Evolutionary conservation across 2,113 vertebrate genomes (phyloP).

Genomic region (Ammodytes marinus): DNA sequence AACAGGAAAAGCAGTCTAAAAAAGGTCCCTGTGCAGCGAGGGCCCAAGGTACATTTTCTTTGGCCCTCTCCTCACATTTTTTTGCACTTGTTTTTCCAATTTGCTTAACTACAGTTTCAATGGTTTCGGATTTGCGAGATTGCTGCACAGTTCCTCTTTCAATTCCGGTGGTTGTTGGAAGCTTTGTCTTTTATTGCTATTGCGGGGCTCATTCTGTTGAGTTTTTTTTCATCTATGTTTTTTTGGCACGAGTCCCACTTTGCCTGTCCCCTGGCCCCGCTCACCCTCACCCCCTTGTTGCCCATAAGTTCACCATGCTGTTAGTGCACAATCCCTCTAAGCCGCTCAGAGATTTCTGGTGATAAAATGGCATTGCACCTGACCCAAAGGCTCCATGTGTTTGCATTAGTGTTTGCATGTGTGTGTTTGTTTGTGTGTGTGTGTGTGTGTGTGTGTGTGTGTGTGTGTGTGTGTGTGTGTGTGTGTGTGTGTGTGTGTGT

Average conservation of each 20-base stretch:
- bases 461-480: constrained; percentile 23
- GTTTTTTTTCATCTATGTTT: constrained; percentile 26
- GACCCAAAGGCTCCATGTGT: constrained; percentile 59
- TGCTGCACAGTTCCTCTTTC: constrained; percentile 73
- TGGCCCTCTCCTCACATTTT: constrained; percentile 82
- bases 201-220: constrained; percentile 54
- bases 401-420: constrained; percentile 33
- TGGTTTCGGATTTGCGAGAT: constrained; percentile 81
- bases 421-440: constrained; percentile 23
- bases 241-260: constrained; percentile 52
- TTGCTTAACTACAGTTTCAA: constrained; percentile 79
- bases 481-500: constrained; percentile 45
- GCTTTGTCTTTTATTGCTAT: constrained; percentile 66
- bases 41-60: constrained; percentile 84
- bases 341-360: constrained; percentile 56
- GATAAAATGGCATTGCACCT: constrained; percentile 72
- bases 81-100: constrained; percentile 87
- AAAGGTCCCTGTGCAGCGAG: constrained; percentile 82
- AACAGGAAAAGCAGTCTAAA: constrained; percentile 86
- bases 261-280: constrained; percentile 26
- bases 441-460: constrained; percentile 19
- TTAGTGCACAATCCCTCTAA: constrained; percentile 46
- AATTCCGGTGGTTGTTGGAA: constrained; percentile 66
- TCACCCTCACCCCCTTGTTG: constrained; percentile 49
- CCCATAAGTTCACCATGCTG: constrained; percentile 46